Base-by-base conservation (phyloP, 92 coral and sea anemone species). In the Porites divaricata region DNA sequence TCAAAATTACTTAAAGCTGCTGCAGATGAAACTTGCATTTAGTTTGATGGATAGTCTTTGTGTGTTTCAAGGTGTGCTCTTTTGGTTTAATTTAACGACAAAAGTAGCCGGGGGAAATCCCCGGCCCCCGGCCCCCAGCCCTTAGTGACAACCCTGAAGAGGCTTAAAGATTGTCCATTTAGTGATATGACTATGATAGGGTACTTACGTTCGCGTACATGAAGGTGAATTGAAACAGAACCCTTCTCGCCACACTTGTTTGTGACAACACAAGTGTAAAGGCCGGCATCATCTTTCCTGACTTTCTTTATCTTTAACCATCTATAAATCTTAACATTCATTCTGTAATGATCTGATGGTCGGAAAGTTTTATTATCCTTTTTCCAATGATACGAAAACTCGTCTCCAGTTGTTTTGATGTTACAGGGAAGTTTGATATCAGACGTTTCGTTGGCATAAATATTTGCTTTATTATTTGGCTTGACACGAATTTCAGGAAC, bases 241-340 rank as follows among this genome's bases (percentile, higher is more conserved):
- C 54, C 86, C 74, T 28, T 75, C 19, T 62, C 51, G 45, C 97
- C 99, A 57, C 87, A 91, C 2, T 73, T 16, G 53, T 89, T 94
- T 54, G n/a, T 69, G 2, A 92, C 95, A 13, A 86, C 90, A 23
- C 99, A 96, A 24, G 79, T 86, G 85, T 92, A 96, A 25, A 22
- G 41, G 45, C 98, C 99, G 9, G 85, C 86, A 63, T 96, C 99
- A 9, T 76, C 85, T 50, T 89, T 89, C 19, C 28, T 10, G 1
- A 81, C 56, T 0, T 14, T 67, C 67, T 92, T 96, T 12, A 96
- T 89, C 79, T 92, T 92, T 6, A 96, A 78, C 74, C 88, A 95
- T 85, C 81, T 86, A 80, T 83, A 63, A 0, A 14, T 10, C 63
- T 93, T 95, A 22, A 90, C 49, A 63, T 92, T 84, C 90, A 93